Evolutionary conservation across 2,113 vertebrate species (phyloP).

Genomic region (Tupaia tana): DNA sequence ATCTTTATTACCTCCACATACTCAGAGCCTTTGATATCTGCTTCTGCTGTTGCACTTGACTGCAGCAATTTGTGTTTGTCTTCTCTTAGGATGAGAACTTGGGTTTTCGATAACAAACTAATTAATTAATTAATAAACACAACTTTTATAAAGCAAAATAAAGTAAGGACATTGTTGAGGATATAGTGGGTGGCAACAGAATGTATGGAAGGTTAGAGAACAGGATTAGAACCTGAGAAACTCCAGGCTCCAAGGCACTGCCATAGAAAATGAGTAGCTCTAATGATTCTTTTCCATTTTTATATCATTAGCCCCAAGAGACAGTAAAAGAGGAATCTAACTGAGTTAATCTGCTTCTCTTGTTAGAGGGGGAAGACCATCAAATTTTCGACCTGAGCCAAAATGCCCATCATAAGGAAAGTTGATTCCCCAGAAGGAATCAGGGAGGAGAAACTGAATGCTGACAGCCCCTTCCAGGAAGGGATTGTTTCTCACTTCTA

Average conservation of each 20-base stretch:
- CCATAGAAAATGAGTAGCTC: not conserved
- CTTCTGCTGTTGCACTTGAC: not conserved
- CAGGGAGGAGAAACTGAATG: not conserved
- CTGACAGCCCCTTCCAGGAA: not conserved
- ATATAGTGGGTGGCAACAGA: not conserved
- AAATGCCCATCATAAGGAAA: not conserved
- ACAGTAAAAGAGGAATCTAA: accelerated
- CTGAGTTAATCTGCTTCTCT: not conserved
- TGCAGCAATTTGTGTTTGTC: not conserved
- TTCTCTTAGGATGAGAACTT: not conserved
- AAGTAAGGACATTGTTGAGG: not conserved
- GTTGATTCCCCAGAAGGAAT: not conserved
- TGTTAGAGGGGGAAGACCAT: not conserved
- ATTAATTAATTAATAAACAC: no score
- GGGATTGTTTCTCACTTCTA: not conserved
- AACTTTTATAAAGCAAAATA: not conserved
- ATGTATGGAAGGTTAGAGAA: not conserved
- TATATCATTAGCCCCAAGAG: not conserved
- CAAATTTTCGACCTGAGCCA: not conserved
- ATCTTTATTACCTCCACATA: not conserved
- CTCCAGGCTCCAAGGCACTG: not conserved
- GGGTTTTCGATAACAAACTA: not conserved
- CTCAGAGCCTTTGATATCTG: not conserved
- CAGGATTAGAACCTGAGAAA: not conserved
- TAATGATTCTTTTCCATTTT: not conserved